Percentiles rank a stretch among this genome's conserved stretches.
Evolutionary conservation across 2,113 vertebrate genomes (phyloP).

Genomic region (Vidua macroura): DNA sequence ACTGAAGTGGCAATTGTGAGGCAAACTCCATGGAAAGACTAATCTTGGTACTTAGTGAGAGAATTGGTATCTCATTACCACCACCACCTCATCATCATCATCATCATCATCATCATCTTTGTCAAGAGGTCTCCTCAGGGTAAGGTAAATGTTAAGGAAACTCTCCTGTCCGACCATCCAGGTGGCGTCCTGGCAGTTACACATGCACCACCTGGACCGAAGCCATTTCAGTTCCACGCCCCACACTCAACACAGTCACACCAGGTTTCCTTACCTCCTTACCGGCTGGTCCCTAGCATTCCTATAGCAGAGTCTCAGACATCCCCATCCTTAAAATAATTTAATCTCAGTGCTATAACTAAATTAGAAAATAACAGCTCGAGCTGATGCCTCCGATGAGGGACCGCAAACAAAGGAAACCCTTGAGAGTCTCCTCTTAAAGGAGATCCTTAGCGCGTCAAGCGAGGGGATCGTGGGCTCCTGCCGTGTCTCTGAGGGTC

Average conservation of each 20-base stretch:
- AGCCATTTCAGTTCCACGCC: not conserved
- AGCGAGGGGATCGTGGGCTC: not conserved
- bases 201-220: too few relatives aligned
- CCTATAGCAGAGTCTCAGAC: not conserved
- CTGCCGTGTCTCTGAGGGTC: not conserved
- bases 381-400: not conserved
- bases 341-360: not conserved
- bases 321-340: not conserved
- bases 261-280: not conserved
- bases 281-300: not conserved
- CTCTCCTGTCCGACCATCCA: not conserved
- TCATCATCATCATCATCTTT: not conserved
- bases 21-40: not conserved
- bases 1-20: not conserved
- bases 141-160: not conserved
- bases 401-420: not conserved
- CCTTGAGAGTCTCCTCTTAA: not conserved
- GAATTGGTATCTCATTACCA: not conserved
- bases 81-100: too few relatives aligned
- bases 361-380: not conserved
- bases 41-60: not conserved
- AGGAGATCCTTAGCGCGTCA: rapidly evolving
- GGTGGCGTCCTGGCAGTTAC: not conserved
- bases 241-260: too few relatives aligned
- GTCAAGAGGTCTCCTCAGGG: not conserved